A percentile compares a stretch with the other conserved stretches of the same genome.
Evolutionary conservation across 1,140 invertebrate genomes (phyloP).

Genomic region (Diorhabda sublineata): DNA sequence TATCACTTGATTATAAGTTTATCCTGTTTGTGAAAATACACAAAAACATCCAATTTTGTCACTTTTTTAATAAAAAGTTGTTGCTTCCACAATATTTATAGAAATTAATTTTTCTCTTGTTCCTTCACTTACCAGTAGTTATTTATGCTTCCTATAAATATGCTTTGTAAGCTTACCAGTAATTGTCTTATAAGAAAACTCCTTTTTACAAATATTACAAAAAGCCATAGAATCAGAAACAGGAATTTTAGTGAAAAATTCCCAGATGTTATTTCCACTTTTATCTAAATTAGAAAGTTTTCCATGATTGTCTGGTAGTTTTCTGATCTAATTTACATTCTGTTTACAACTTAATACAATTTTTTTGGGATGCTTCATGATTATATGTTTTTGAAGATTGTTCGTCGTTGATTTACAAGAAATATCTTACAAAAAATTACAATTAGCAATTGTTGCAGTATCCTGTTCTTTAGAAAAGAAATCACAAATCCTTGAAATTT

Average conservation of each 20-base stretch:
- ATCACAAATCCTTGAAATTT: too few species aligned
- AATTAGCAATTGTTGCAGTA: too few species aligned
- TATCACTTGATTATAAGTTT: too few species aligned
- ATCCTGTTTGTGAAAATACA: too few species aligned
- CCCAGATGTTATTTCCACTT: background rate
- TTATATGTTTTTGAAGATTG: background rate
- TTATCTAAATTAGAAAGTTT: background rate
- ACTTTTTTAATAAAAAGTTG: too few species aligned
- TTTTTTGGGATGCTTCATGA: background rate
- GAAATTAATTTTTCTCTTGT: conserved; percentile 1
- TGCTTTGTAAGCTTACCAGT: background rate
- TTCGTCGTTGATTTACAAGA: background rate
- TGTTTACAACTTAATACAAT: too few species aligned
- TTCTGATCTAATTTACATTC: too few species aligned
- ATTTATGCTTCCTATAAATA: background rate
- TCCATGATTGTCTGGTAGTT: too few species aligned
- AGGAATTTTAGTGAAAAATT: background rate
- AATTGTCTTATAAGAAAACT: background rate
- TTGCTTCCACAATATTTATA: too few species aligned
- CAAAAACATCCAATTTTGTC: too few species aligned
- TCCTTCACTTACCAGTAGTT: background rate
- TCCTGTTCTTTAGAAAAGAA: too few species aligned
- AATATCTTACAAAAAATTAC: background rate
- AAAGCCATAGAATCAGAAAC: background rate
- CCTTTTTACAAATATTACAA: background rate